Percentiles rank a stretch among this genome's conserved stretches.
phyloP scores from a whole-genome alignment of 2,113 vertebrate genomes.

The Toxotes jaculatrix region DNA sequence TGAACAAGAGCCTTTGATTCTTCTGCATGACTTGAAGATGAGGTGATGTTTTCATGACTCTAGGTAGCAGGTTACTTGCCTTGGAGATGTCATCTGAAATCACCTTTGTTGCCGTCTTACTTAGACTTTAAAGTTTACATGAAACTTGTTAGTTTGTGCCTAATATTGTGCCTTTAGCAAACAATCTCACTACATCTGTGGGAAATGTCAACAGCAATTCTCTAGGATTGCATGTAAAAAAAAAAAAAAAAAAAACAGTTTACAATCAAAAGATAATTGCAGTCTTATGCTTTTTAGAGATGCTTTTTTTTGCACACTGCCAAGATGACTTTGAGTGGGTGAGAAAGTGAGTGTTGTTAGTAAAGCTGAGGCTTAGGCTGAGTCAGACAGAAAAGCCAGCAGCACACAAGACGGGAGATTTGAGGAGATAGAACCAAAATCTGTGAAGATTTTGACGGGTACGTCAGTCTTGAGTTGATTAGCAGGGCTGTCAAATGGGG shows the following conservation, averaged over 20 bases:
- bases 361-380: constrained; percentile 55
- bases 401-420: constrained; percentile 52
- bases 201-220: constrained; percentile 32
- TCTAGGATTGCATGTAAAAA: constrained; percentile 5
- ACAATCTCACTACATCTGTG: neutral
- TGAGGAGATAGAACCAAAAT: constrained; percentile 40
- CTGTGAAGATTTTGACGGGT: constrained; percentile 48
- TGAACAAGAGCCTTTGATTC: constrained; percentile 35
- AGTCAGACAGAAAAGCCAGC: constrained; percentile 62
- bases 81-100: constrained; percentile 20
- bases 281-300: constrained; percentile 36
- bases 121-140: constrained; percentile 3
- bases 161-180: neutral
- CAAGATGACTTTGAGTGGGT: constrained; percentile 66
- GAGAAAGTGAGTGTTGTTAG: constrained; percentile 64
- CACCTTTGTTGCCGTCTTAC: neutral
- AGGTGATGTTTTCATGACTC: constrained; percentile 34
- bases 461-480: constrained; percentile 41
- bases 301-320: constrained; percentile 9
- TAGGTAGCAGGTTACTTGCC: neutral
- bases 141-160: neutral
- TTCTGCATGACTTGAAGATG: constrained; percentile 20
- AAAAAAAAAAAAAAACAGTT: constrained; percentile 2
- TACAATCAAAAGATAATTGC: constrained; percentile 37
- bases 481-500: constrained; percentile 18